Evolutionary conservation across 2,888 invertebrate genomes (phyloP).

Genomic region (Idaea straminata): DNA sequence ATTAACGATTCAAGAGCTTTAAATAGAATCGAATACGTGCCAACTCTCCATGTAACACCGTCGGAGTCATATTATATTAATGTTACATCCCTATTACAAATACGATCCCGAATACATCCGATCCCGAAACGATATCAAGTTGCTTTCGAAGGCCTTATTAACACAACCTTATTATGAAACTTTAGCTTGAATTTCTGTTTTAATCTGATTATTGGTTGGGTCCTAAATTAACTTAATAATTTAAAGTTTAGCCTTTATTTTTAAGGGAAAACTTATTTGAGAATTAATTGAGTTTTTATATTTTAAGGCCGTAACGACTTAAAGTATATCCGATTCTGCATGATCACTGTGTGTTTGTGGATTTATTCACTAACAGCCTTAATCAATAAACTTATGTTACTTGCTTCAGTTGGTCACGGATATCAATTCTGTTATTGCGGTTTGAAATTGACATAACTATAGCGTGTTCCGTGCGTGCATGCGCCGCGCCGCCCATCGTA

Average conservation of each 20-base stretch:
- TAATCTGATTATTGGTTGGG: constrained; percentile 16
- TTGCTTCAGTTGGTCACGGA: too few species aligned
- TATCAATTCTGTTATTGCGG: too few species aligned
- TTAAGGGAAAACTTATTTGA: too few species aligned
- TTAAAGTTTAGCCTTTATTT: neutral
- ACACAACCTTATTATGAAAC: constrained; percentile 10
- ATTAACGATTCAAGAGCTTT: constrained; percentile 69
- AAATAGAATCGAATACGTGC: constrained; percentile 75
- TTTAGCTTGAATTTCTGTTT: constrained; percentile 16
- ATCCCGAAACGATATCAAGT: constrained; percentile 24
- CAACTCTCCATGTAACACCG: constrained; percentile 41
- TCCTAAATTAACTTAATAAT: neutral
- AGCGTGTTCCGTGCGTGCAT: too few species aligned
- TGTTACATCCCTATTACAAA: constrained; percentile 33
- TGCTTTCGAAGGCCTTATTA: constrained; percentile 11
- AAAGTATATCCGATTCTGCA: too few species aligned
- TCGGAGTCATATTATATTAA: constrained; percentile 4
- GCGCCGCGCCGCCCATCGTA: too few species aligned
- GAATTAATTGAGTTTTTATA: too few species aligned
- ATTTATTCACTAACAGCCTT: too few species aligned
- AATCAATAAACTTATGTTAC: too few species aligned
- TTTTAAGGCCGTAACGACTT: too few species aligned
- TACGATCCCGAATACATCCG: constrained; percentile 6
- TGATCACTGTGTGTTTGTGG: too few species aligned
- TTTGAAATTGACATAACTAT: too few species aligned